Percentiles rank a stretch among this genome's conserved stretches.
phyloP scores from a whole-genome alignment of 1,140 invertebrate genomes.

The Scaptomyza hsui region DNA sequence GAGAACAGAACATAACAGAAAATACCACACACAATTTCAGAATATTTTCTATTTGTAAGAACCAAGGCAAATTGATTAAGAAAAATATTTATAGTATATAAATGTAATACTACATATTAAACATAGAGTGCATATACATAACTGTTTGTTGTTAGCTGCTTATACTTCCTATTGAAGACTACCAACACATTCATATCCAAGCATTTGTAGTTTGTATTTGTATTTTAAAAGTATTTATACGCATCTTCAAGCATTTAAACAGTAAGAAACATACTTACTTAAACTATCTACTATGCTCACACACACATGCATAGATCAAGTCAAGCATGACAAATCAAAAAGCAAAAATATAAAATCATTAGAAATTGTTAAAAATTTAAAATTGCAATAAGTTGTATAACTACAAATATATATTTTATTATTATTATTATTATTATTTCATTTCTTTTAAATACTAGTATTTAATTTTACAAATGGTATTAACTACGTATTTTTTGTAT shows the following conservation, averaged over 20 bases:
- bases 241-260: conserved; percentile 31
- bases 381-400: conserved; percentile 13
- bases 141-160: conserved; percentile 82
- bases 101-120: conserved; percentile 46
- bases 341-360: not conserved
- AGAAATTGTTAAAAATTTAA: conserved; percentile 24
- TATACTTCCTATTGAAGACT: conserved; percentile 81
- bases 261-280: conserved; percentile 18
- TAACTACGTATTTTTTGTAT: conserved; percentile 21
- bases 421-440: conserved; percentile 5
- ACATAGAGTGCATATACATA: conserved; percentile 55
- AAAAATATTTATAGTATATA: conserved; percentile 52
- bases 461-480: conserved; percentile 29
- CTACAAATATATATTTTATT: not conserved
- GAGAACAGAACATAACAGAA: not conserved
- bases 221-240: conserved; percentile 42
- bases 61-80: conserved; percentile 20
- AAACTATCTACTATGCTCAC: conserved; percentile 9
- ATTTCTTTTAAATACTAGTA: conserved; percentile 2
- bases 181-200: conserved; percentile 66
- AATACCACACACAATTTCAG: conserved; percentile 12
- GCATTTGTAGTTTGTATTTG: conserved; percentile 60
- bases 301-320: conserved; percentile 20
- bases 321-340: conserved; percentile 32
- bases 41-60: conserved; percentile 27